A percentile compares a stretch with the other conserved stretches of the same genome.
Conservation (phyloP, 2,797 vertebrate species). For the Amniataba percoides region DNA sequence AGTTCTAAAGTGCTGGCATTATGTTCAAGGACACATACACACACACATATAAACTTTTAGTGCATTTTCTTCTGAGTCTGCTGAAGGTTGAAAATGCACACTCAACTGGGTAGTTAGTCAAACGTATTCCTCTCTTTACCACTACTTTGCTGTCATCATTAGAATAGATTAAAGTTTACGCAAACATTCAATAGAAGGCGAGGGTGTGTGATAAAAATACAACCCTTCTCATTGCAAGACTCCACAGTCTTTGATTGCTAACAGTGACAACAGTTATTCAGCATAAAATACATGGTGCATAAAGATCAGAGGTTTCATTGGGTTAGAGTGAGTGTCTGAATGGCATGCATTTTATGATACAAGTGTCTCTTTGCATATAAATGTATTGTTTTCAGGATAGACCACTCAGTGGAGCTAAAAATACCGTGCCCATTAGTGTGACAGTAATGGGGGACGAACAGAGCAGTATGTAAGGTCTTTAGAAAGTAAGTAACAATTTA, state of each 20-base stretch:
- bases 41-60: slow-evolving; percentile 77
- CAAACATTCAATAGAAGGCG: slow-evolving; percentile 81
- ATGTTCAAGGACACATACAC: slow-evolving; percentile 78
- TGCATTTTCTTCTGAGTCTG: slow-evolving; percentile 79
- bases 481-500: slow-evolving; percentile 53
- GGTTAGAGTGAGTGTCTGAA: slow-evolving; percentile 75
- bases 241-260: slow-evolving; percentile 73
- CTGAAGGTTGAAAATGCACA: slow-evolving; percentile 72
- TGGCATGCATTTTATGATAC: slow-evolving; percentile 83
- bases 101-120: slow-evolving; percentile 72
- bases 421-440: slow-evolving; percentile 44
- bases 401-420: slow-evolving; percentile 50
- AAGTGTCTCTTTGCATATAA: slow-evolving; percentile 80
- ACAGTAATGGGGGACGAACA: slow-evolving; percentile 57
- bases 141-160: slow-evolving; percentile 56
- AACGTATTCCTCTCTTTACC: slow-evolving; percentile 54
- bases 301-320: slow-evolving; percentile 80
- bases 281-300: slow-evolving; percentile 82
- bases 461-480: slow-evolving; percentile 49
- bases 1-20: slow-evolving; percentile 86
- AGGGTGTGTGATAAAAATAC: slow-evolving; percentile 69
- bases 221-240: slow-evolving; percentile 69
- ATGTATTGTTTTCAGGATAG: slow-evolving; percentile 65
- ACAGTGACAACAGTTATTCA: slow-evolving; percentile 79
- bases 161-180: slow-evolving; percentile 67